Conservation (phyloP, 92 coral and sea anemone genomes). For the Epizoanthus rinbou region DNA sequence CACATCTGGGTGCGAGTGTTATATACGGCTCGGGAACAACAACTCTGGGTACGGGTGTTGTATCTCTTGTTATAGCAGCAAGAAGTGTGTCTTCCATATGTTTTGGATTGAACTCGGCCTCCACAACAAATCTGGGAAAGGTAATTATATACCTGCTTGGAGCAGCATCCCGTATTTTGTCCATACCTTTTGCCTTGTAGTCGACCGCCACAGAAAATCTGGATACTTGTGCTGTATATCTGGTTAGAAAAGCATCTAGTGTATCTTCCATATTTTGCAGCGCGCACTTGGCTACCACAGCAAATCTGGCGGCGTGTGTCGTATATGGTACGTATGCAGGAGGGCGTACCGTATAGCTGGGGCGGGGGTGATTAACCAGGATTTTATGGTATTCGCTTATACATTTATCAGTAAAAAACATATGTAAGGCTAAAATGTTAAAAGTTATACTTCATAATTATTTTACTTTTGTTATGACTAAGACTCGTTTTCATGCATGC, state of each 20-base stretch:
- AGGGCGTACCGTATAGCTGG: too few relatives aligned
- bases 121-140: background rate
- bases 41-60: background rate
- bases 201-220: background rate
- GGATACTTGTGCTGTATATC: background rate
- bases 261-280: background rate
- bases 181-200: background rate
- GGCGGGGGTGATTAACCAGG: too few relatives aligned
- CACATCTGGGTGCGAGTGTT: background rate
- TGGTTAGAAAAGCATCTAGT: background rate
- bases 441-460: too few relatives aligned
- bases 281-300: background rate
- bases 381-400: too few relatives aligned
- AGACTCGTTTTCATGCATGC: too few relatives aligned
- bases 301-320: background rate
- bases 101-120: background rate
- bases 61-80: background rate
- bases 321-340: background rate
- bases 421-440: too few relatives aligned
- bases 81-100: background rate
- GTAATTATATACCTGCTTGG: background rate
- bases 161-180: background rate
- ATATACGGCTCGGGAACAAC: background rate
- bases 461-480: too few relatives aligned
- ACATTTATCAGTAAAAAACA: too few relatives aligned